These are phyloP conservation scores for Spinus pinus DNA, from an alignment of 2,797 vertebrate species.

Conservation along the genomic window DNA sequence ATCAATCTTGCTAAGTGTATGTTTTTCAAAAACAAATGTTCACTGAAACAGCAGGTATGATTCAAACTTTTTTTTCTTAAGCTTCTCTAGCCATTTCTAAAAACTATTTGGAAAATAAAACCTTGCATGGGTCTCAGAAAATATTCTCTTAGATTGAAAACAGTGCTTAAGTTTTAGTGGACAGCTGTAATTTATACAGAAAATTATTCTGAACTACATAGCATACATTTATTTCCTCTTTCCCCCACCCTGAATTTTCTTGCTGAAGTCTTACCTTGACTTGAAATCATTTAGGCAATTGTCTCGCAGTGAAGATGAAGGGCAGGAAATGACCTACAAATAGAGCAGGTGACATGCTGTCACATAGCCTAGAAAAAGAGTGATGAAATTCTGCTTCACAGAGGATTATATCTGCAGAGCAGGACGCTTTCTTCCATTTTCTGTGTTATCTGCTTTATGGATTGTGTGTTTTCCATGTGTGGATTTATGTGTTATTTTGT, in stretches of 20 bases:
- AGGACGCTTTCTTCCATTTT: not conserved
- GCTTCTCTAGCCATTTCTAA: not conserved
- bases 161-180: not conserved
- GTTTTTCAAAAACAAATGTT: not conserved
- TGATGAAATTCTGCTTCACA: not conserved
- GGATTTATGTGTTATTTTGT: not conserved
- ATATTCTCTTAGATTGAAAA: not conserved
- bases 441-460: not conserved
- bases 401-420: not conserved
- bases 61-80: not conserved
- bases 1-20: not conserved
- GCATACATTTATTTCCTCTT: not conserved
- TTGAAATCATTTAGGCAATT: not conserved
- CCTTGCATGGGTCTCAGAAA: not conserved
- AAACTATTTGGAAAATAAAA: not conserved
- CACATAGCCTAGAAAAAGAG: not conserved
- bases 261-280: not conserved
- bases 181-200: not conserved
- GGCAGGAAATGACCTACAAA: slow-evolving; percentile 35
- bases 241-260: not conserved
- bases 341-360: slow-evolving; percentile 8
- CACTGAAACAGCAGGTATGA: not conserved
- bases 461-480: not conserved
- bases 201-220: not conserved
- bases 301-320: not conserved